phyloP scores from a whole-genome alignment of 2,797 vertebrate species.

The Meda fulgida region DNA sequence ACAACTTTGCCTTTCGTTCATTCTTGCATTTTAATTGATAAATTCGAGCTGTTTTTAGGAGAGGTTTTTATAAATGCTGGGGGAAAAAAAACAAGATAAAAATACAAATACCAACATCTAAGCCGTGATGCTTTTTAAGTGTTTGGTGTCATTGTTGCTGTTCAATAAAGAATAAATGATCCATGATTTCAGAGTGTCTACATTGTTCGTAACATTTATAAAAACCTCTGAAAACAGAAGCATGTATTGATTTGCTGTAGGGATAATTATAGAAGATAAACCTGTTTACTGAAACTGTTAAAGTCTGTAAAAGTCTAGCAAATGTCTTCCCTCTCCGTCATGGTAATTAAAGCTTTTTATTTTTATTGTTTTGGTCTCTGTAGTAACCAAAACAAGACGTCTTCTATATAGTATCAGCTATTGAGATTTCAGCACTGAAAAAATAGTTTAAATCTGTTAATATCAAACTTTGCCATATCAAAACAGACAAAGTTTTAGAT shows the following conservation, averaged over 20 bases:
- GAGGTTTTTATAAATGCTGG: not conserved
- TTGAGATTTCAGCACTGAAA: conserved; percentile 92
- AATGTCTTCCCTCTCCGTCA: conserved; percentile 92
- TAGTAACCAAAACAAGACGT: conserved; percentile 85
- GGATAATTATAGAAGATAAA: conserved; percentile 10
- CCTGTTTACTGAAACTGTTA: conserved; percentile 77
- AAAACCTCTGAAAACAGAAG: not conserved
- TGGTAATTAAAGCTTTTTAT: conserved; percentile 84
- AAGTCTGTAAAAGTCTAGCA: conserved; percentile 82
- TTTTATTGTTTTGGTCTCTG: conserved; percentile 92
- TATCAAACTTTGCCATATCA: not conserved
- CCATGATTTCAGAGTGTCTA: not conserved
- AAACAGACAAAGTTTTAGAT: not conserved
- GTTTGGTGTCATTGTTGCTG: not conserved
- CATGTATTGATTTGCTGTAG: not conserved
- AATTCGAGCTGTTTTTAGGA: not conserved
- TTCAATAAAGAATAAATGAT: not conserved
- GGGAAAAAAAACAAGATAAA: not conserved
- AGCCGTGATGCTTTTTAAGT: not conserved
- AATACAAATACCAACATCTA: not conserved
- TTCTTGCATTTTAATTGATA: conserved; percentile 34
- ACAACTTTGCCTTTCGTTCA: conserved; percentile 52
- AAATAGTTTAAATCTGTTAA: conserved; percentile 52
- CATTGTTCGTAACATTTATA: not conserved
- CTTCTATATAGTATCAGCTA: conserved; percentile 89